Evolutionary conservation across 2,113 vertebrate species (phyloP).

Genomic region (Nerophis ophidion): DNA sequence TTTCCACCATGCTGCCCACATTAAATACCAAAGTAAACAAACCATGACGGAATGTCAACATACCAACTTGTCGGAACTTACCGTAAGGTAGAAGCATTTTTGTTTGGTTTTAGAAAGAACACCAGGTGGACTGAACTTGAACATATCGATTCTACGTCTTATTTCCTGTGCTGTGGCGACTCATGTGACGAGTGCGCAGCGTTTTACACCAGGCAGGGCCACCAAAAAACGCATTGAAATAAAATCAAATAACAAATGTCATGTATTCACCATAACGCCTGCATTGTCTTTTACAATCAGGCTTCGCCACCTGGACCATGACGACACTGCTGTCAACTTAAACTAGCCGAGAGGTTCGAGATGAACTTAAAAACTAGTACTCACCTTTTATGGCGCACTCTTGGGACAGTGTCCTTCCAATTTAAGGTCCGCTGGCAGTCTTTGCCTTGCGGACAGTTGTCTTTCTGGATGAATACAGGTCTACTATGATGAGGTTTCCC

Average conservation of each 20-base stretch:
- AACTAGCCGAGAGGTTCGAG: constrained; percentile 17
- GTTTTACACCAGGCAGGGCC: constrained; percentile 5
- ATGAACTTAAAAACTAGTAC: neutral
- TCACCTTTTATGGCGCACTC: constrained; percentile 27
- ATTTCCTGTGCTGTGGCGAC: constrained; percentile 44
- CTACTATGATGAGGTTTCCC: neutral
- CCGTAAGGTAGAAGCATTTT: too few relatives aligned
- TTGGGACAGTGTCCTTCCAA: neutral
- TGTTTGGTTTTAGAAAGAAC: neutral
- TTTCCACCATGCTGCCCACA: too few relatives aligned
- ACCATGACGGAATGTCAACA: too few relatives aligned
- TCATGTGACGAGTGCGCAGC: constrained; percentile 62
- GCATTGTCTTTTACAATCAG: neutral
- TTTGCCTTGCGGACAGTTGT: neutral
- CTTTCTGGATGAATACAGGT: neutral
- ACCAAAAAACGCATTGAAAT: neutral
- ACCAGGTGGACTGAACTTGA: neutral
- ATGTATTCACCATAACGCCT: neutral
- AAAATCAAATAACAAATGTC: too few relatives aligned
- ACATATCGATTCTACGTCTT: neutral
- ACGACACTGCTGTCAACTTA: constrained; percentile 46
- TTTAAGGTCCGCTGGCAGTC: neutral
- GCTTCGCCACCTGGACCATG: neutral
- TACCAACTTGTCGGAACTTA: neutral
- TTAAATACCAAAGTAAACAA: too few relatives aligned